Evolutionary conservation across 2,113 vertebrate genomes (phyloP).

Genomic region (Australoheros scitulus): DNA sequence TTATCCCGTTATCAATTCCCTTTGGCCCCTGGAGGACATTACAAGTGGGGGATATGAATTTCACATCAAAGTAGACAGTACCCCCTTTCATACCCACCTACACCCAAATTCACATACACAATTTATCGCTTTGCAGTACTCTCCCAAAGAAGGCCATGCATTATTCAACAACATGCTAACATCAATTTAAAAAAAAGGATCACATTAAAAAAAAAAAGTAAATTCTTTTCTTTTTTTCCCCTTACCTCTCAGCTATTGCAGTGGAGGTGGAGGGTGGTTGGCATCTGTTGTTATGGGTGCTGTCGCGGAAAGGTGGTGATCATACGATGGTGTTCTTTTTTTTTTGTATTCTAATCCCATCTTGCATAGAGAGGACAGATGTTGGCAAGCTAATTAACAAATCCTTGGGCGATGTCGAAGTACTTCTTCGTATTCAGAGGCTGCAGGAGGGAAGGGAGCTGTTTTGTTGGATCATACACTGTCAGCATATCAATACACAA

Average conservation of each 20-base stretch:
- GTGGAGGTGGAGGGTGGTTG: conserved; percentile 35
- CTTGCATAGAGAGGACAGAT: conserved; percentile 75
- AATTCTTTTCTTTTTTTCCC: conserved; percentile 7
- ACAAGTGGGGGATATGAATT: conserved; percentile 26
- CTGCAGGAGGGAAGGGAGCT: conserved; percentile 41
- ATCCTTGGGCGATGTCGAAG: conserved; percentile 64
- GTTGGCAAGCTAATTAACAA: conserved; percentile 77
- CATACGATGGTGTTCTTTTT: conserved; percentile 57
- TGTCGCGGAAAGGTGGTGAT: conserved; percentile 46
- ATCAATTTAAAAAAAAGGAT: conserved; percentile 59
- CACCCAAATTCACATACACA: conserved; percentile 11
- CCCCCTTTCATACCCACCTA: neutral
- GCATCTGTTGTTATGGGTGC: conserved; percentile 71
- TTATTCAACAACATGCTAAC: conserved; percentile 64
- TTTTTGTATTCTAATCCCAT: conserved; percentile 63
- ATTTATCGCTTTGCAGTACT: neutral
- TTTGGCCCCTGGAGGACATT: conserved; percentile 39
- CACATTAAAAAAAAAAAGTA: conserved; percentile 18
- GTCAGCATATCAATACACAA: conserved; percentile 49
- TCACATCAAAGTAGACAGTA: conserved; percentile 30
- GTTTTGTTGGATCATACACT: conserved; percentile 51
- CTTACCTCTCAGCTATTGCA: conserved; percentile 25
- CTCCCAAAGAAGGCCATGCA: conserved; percentile 36
- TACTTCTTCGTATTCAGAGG: conserved; percentile 51
- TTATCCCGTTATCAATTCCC: conserved; percentile 55